Conservation (phyloP, 2,113 vertebrate species). For the Corynorhinus townsendii region DNA sequence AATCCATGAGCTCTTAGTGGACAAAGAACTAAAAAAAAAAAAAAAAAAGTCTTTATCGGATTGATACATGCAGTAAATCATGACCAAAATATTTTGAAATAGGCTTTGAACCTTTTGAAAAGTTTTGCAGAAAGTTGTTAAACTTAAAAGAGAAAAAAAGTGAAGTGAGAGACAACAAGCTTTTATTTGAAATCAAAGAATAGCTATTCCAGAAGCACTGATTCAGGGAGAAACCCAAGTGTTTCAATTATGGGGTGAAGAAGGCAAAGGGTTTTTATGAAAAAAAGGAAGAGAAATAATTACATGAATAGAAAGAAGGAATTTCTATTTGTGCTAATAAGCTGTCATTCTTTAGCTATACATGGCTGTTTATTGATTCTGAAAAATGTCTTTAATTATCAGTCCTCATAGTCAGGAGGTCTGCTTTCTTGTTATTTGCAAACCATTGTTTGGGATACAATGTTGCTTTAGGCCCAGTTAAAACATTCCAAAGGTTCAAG, state of each 20-base stretch:
- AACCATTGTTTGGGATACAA: background rate
- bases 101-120: background rate
- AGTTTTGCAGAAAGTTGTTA: background rate
- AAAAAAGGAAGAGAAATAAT: background rate
- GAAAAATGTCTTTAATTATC: background rate
- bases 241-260: background rate
- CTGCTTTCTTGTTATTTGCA: background rate
- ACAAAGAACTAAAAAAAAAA: background rate
- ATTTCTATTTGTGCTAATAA: background rate
- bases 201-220: background rate
- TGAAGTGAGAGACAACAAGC: background rate
- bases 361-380: background rate
- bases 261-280: background rate
- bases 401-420: background rate
- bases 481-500: background rate
- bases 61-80: background rate
- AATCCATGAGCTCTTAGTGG: background rate
- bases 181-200: background rate
- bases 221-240: background rate
- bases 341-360: background rate
- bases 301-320: background rate
- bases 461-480: background rate
- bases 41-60: background rate
- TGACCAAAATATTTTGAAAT: constrained; percentile 24
- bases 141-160: background rate